A percentile compares a stretch with the other conserved stretches of the same genome.
Conservation (phyloP, 2,113 vertebrate genomes). For the Chitala chitala region DNA sequence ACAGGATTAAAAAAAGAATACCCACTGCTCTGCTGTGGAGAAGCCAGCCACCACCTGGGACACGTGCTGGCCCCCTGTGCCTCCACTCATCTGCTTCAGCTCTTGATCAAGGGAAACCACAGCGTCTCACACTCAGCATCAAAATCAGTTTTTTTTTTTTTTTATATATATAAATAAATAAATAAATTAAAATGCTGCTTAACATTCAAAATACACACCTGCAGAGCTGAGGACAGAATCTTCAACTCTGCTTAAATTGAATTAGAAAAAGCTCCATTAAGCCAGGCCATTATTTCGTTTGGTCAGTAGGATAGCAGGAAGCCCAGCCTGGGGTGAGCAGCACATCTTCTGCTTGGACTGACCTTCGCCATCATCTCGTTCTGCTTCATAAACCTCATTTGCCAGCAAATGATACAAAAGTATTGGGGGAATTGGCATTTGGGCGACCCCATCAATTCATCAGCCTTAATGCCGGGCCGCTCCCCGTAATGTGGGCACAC, state of each 20-base stretch:
- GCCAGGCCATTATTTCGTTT: neutral
- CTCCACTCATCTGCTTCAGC: too few relatives aligned
- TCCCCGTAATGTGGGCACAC: neutral
- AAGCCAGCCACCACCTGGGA: too few relatives aligned
- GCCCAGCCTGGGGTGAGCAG: constrained; percentile 11
- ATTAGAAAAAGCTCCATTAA: constrained; percentile 17
- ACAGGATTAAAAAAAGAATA: too few relatives aligned
- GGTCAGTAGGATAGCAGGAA: neutral
- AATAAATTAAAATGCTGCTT: neutral
- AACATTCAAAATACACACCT: neutral
- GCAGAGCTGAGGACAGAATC: neutral
- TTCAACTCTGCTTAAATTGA: constrained; percentile 4
- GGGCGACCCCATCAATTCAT: constrained; percentile 28
- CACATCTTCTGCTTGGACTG: constrained; percentile 19
- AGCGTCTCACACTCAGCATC: too few relatives aligned
- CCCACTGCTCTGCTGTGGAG: too few relatives aligned
- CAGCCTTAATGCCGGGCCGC: neutral
- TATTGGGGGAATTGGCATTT: constrained; percentile 18
- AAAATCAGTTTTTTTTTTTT: too few relatives aligned
- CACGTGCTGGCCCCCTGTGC: too few relatives aligned
- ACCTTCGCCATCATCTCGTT: constrained; percentile 27
- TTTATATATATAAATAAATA: too few relatives aligned
- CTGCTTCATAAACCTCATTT: constrained; percentile 32
- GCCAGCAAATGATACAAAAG: constrained; percentile 17
- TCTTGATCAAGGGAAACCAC: too few relatives aligned